Percentiles rank a stretch among this genome's conserved stretches.
These are phyloP conservation scores for Cnemophilus loriae DNA, from an alignment of 2,113 vertebrate genomes.

Conservation along the genomic window DNA sequence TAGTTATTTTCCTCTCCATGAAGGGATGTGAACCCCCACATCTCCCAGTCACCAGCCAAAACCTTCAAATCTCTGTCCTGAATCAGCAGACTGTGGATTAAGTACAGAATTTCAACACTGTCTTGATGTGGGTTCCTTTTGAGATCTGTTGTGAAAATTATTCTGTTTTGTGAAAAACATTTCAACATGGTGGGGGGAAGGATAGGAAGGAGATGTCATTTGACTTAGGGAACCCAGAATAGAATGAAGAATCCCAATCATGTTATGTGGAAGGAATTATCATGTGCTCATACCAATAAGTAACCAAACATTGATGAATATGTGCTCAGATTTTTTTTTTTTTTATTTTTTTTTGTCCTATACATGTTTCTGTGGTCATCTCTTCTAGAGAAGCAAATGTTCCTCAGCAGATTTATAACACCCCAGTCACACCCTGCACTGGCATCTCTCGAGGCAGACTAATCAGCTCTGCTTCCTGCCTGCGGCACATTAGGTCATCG, in stretches of 20 bases:
- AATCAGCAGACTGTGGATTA: neutral
- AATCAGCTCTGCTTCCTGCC: slow-evolving; percentile 38
- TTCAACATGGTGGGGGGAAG: neutral
- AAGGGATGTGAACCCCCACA: neutral
- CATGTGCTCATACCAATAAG: neutral
- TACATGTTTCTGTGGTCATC: neutral
- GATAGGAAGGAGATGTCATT: neutral
- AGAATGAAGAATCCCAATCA: neutral
- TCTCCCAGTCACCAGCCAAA: neutral
- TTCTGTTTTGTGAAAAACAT: neutral
- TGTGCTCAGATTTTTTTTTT: neutral
- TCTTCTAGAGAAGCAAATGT: neutral
- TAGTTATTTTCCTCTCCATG: neutral
- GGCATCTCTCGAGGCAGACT: neutral
- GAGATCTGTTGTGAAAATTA: neutral
- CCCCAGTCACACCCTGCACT: neutral
- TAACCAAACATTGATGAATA: neutral
- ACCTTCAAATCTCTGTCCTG: neutral
- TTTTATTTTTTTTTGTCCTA: neutral
- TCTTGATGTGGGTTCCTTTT: neutral
- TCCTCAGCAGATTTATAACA: neutral
- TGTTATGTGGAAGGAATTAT: neutral
- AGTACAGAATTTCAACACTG: neutral
- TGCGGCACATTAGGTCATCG: slow-evolving; percentile 16
- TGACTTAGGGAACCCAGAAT: neutral